Evolutionary conservation across 2,888 invertebrate genomes (phyloP), one percentile per base, ranked within the genome.

Genomic region (Reticulitermes lucifugus): DNA sequence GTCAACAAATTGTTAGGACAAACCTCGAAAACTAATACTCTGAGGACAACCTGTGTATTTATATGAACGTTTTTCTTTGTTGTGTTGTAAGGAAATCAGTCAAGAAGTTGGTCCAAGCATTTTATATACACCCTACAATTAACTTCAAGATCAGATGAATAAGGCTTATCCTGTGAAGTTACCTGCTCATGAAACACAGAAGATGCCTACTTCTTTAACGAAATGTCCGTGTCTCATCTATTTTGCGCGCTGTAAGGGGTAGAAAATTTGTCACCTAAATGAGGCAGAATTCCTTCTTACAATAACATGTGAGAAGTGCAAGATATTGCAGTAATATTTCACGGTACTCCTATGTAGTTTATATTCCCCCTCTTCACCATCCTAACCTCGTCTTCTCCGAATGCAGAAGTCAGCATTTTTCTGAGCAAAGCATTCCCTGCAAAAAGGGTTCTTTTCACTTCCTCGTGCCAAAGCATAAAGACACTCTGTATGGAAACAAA

Each of bases 231-330:
- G 46, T 46, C 77, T 77, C 77, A 77, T 77, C 7, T n/a, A 77
- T 77, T 77, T 77, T 46, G 46, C 51, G 46, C 77, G n/a, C 77
- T 18, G 4, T 22, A 77, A n/a, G 77, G 51, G n/a, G 77, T n/a
- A n/a, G 77, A 77, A 77, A 77, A 77, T 77, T 77, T 77, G 77
- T 77, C 77, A 77, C 41, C 51, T 77, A 77, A 77, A 77, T 51
- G 77, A 77, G 77, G 46, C 46, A 51, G 46, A 77, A 77, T 77
- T 77, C 77, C 51, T 77, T 25, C 77, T 77, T 43, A 46, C 77
- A 77, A 46, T 77, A 77, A 77, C 46, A 77, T 77, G 46, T 46
- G 77, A 41, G 77, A 46, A 77, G n/a, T 77, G 43, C 46, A 46
- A 51, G 77, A 77, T 77, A 77, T 77, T 77, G 46, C 77, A 77